Percentiles rank a stretch among this genome's conserved stretches.
phyloP scores from a whole-genome alignment of 2,113 vertebrate genomes.

The Aix galericulata region DNA sequence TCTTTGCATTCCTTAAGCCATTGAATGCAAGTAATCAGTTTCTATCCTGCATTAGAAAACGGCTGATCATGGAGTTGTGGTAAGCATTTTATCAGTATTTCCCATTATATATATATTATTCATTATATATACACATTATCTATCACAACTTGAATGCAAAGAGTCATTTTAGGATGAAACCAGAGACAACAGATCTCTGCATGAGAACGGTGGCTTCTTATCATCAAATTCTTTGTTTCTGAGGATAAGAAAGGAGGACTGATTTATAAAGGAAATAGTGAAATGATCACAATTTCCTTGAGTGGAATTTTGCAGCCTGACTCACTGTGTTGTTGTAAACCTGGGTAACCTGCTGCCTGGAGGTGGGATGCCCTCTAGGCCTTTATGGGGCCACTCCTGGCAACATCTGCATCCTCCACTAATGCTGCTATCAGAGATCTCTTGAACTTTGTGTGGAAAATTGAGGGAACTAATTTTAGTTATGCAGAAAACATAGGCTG shows the following conservation, averaged over 20 bases:
- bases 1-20: slow-evolving; percentile 64
- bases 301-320: neutral
- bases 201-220: neutral
- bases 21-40: slow-evolving; percentile 53
- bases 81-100: slow-evolving; percentile 46
- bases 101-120: slow-evolving; percentile 23
- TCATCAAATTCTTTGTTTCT: neutral
- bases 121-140: neutral
- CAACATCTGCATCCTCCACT: neutral
- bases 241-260: neutral
- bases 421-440: neutral
- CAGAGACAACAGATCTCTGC: slow-evolving; percentile 19
- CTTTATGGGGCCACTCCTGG: neutral
- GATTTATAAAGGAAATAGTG: neutral
- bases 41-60: slow-evolving; percentile 2
- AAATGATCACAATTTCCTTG: neutral
- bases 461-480: neutral
- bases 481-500: neutral
- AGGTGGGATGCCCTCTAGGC: neutral
- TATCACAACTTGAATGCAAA: slow-evolving; percentile 41
- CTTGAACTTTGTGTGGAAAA: neutral
- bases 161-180: slow-evolving; percentile 43
- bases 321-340: neutral
- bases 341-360: neutral
- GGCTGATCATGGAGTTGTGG: slow-evolving; percentile 14